Conservation (phyloP, 2,888 invertebrate species). For the Lochmaea crataegi region DNA sequence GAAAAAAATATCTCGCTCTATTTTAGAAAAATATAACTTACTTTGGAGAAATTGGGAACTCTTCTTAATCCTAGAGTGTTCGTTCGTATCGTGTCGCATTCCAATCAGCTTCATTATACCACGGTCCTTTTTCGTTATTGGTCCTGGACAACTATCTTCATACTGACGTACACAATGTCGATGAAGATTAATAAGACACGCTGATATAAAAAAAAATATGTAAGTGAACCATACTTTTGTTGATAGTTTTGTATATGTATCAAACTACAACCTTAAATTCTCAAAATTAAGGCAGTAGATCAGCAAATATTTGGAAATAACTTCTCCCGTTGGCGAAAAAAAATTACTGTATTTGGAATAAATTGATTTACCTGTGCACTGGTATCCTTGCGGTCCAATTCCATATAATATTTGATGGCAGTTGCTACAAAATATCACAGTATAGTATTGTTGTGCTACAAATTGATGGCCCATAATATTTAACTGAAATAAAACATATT, state of each 20-base stretch:
- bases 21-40: slow-evolving; percentile 54
- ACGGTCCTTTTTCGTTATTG: slow-evolving; percentile 62
- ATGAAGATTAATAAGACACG: slow-evolving; percentile 64
- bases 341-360: too few species aligned
- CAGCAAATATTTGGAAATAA: too few species aligned
- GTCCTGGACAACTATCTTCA: slow-evolving; percentile 64
- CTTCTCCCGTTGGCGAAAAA: too few species aligned
- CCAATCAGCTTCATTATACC: slow-evolving; percentile 60
- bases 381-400: slow-evolving; percentile 96
- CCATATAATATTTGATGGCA: slow-evolving; percentile 95
- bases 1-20: too few species aligned
- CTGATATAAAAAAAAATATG: slow-evolving; percentile 53
- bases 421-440: slow-evolving; percentile 92
- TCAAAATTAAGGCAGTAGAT: too few species aligned
- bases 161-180: slow-evolving; percentile 63
- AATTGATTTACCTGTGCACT: slow-evolving; percentile 81
- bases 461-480: slow-evolving; percentile 91
- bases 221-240: slow-evolving; percentile 22
- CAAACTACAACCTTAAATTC: background rate
- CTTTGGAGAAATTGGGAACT: slow-evolving; percentile 65
- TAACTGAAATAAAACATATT: slow-evolving; percentile 67
- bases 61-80: slow-evolving; percentile 63
- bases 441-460: slow-evolving; percentile 87
- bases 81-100: slow-evolving; percentile 60
- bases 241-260: background rate